These are phyloP conservation scores for Callocephalon fimbriatum DNA, from an alignment of 2,113 vertebrate genomes.

Conservation along the genomic window DNA sequence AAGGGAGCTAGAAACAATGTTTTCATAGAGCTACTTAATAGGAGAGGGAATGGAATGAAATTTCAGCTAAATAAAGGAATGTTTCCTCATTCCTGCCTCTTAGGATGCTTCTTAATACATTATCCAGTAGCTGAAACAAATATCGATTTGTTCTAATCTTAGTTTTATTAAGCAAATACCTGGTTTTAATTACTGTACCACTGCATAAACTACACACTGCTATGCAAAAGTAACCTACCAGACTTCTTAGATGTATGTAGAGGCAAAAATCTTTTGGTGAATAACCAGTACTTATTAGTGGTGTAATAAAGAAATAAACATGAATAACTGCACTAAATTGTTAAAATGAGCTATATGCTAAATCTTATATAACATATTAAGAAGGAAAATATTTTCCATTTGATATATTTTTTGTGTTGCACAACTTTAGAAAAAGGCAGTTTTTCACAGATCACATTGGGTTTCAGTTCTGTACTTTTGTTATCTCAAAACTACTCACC, in stretches of 20 bases:
- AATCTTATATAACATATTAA: not conserved
- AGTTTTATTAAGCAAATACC: not conserved
- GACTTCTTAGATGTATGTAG: not conserved
- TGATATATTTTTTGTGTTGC: not conserved
- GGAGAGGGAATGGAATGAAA: not conserved
- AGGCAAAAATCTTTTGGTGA: not conserved
- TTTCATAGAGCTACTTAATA: not conserved
- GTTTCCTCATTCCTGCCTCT: not conserved
- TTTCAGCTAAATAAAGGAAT: not conserved
- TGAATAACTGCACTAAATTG: not conserved
- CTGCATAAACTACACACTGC: not conserved
- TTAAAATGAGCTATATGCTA: not conserved
- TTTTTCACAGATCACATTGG: not conserved
- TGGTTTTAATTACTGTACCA: not conserved
- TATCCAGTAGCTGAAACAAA: not conserved
- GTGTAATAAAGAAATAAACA: not conserved
- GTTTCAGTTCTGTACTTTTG: not conserved
- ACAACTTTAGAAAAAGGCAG: not conserved
- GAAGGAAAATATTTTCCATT: not conserved
- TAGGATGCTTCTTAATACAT: not conserved
- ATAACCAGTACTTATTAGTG: not conserved
- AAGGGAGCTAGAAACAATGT: not conserved
- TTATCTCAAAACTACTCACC: conserved; percentile 73
- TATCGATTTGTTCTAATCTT: not conserved
- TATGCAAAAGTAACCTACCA: not conserved